Percentiles rank a stretch among this genome's conserved stretches.
These are phyloP conservation scores for Chanos chanos DNA, from an alignment of 2,797 vertebrate genomes.

Conservation along the genomic window DNA sequence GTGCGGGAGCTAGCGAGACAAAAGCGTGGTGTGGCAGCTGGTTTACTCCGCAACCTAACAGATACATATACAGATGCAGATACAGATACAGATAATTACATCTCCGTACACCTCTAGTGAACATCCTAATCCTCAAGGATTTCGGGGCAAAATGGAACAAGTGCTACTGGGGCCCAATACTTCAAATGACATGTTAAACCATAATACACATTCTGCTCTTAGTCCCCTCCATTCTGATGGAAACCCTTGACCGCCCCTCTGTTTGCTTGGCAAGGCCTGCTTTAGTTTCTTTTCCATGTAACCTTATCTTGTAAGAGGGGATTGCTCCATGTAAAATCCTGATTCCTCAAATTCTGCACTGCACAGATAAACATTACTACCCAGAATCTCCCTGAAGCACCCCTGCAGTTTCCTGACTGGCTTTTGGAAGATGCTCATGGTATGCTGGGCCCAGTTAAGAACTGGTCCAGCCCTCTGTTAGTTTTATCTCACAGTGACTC, in stretches of 20 bases:
- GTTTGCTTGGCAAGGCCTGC: conserved; percentile 52
- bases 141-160: neutral
- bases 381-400: neutral
- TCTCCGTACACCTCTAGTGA: no score
- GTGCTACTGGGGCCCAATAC: conserved; percentile 24
- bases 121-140: no score
- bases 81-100: no score
- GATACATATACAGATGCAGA: no score
- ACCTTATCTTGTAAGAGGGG: conserved; percentile 42
- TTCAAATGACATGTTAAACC: conserved; percentile 46
- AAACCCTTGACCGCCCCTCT: no score
- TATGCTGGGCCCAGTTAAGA: conserved; percentile 31
- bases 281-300: conserved; percentile 59
- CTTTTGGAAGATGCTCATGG: conserved; percentile 1
- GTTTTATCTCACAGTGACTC: neutral
- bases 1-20: no score
- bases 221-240: conserved; percentile 45
- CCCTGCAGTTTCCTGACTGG: neutral
- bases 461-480: neutral
- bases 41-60: no score
- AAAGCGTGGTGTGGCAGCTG: no score
- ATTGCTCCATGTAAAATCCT: conserved; percentile 16
- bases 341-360: conserved; percentile 7
- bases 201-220: conserved; percentile 33
- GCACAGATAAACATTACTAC: conserved; percentile 18